phyloP scores from a whole-genome alignment of 2,113 vertebrate species.

The Zapornia atra region DNA sequence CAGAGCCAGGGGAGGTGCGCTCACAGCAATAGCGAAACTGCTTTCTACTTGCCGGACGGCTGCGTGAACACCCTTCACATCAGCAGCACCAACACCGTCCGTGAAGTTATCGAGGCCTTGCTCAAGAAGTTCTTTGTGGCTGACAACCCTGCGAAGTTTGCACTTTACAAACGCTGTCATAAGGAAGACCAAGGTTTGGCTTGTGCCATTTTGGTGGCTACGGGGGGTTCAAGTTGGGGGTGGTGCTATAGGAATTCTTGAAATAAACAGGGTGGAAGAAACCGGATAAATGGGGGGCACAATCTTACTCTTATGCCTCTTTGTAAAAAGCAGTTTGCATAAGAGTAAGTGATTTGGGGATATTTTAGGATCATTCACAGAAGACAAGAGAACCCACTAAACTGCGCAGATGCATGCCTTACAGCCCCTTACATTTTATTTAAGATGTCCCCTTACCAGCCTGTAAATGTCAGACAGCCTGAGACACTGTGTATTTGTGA shows the following conservation, averaged over 20 bases:
- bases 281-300: neutral
- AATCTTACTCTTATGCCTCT: neutral
- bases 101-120: constrained; percentile 92
- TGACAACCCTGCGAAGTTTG: constrained; percentile 96
- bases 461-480: neutral
- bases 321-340: neutral
- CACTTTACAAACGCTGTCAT: constrained; percentile 91
- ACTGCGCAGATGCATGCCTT: neutral
- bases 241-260: neutral
- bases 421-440: neutral
- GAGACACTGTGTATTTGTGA: neutral
- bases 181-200: constrained; percentile 91
- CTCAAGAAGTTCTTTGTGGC: constrained; percentile 90
- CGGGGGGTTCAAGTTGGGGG: neutral
- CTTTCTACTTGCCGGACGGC: constrained; percentile 84
- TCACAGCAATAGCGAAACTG: constrained; percentile 70
- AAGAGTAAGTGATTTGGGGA: neutral
- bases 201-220: neutral
- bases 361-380: neutral
- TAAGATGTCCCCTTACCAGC: neutral
- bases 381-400: neutral
- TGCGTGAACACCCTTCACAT: constrained; percentile 91
- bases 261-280: neutral
- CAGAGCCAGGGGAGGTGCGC: constrained; percentile 39
- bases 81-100: constrained; percentile 92